phyloP scores from a whole-genome alignment of 2,888 invertebrate genomes.

The Druceiella hillmani region DNA sequence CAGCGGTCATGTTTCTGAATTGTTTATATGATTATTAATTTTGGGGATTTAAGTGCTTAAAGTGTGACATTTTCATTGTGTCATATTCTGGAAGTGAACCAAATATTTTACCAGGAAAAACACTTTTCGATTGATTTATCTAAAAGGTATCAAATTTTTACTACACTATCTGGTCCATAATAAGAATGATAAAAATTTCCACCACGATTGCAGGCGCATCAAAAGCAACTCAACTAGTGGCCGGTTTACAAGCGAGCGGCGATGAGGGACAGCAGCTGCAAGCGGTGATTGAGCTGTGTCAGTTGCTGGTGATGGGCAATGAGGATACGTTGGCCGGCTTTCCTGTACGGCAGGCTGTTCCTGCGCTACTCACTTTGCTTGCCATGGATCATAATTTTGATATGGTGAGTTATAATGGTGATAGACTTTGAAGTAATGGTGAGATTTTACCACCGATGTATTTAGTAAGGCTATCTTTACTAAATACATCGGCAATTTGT shows the following conservation, averaged over 20 bases:
- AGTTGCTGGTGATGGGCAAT: conserved; percentile 97
- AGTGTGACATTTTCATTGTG: too few species aligned
- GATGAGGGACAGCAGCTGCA: conserved; percentile 96
- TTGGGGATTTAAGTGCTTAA: too few species aligned
- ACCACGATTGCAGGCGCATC: conserved; percentile 57
- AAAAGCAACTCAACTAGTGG: conserved; percentile 89
- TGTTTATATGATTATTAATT: too few species aligned
- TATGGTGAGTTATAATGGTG: conserved; percentile 74
- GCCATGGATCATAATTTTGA: conserved; percentile 99
- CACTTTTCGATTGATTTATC: not conserved
- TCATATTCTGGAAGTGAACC: too few species aligned
- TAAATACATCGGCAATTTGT: too few species aligned
- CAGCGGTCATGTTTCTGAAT: too few species aligned
- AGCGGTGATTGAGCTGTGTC: conserved; percentile 97
- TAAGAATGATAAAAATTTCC: not conserved
- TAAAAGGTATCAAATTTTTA: not conserved
- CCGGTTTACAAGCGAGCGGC: conserved; percentile 86
- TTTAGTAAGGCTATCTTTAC: too few species aligned
- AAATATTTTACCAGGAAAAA: not conserved
- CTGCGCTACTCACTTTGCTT: conserved; percentile 85
- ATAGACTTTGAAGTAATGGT: too few species aligned
- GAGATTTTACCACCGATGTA: too few species aligned
- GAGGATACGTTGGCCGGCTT: conserved; percentile 98
- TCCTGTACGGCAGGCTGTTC: conserved; percentile 96
- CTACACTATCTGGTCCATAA: conserved; percentile 37